phyloP scores from a whole-genome alignment of 2,797 vertebrate species.

The Hephaestus fuliginosus region DNA sequence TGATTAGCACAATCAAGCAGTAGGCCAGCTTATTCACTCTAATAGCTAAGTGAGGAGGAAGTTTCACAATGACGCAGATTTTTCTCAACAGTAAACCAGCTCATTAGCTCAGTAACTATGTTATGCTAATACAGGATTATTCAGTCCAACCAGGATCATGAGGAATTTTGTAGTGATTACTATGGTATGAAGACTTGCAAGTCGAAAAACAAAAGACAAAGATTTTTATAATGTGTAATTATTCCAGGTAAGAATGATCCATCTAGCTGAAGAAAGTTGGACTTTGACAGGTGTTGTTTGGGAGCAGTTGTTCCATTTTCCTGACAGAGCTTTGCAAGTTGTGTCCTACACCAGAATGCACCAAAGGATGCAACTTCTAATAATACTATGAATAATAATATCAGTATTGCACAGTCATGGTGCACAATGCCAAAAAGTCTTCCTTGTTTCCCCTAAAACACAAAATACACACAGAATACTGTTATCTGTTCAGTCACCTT shows the following conservation, averaged over 20 bases:
- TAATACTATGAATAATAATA: background rate
- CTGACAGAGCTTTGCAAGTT: no score
- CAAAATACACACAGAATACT: background rate
- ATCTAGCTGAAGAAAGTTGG: background rate
- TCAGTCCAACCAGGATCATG: background rate
- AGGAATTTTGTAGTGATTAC: background rate
- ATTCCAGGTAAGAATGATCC: background rate
- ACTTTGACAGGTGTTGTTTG: background rate
- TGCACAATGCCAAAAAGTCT: background rate
- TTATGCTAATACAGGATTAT: background rate
- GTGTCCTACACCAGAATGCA: no score
- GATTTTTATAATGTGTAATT: no score
- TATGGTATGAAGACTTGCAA: no score
- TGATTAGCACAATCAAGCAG: no score
- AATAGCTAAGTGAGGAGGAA: no score
- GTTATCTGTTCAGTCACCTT: constrained; percentile 19
- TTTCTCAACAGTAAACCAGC: no score
- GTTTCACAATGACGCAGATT: no score
- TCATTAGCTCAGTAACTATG: background rate
- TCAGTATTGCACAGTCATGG: background rate
- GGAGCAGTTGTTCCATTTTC: no score
- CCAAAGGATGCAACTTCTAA: background rate
- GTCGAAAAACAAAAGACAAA: no score
- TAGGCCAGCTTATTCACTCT: no score
- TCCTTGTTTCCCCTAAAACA: background rate